Evolutionary conservation across 2,888 invertebrate species (phyloP), one percentile per base, ranked within the genome.

Genomic region (Campoplex nolae): DNA sequence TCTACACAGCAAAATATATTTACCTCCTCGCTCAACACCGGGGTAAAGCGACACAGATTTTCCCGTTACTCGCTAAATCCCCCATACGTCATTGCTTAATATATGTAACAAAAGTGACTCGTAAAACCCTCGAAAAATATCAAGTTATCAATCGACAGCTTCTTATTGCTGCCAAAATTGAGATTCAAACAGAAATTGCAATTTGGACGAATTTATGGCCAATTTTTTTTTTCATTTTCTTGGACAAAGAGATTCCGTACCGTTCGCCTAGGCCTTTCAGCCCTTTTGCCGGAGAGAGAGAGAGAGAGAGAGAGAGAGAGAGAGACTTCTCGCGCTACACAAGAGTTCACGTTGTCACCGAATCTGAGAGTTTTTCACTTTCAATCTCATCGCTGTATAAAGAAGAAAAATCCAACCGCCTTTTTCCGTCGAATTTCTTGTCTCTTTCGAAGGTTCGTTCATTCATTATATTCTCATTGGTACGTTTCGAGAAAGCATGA

Each of bases 241-340:
- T 13, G 56, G 54, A 84, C 84, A 85, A 74, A 70, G 84, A 28
- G 32, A 67, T 62, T 67, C 42, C 18, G 71, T n/a, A 70, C 82
- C 80, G 84, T 83, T 81, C 76, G 73, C 77, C 76, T 56, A 77
- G 79, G 77, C 73, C 81, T 35, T 35, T 58, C 38, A 32, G 16
- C 73, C 65, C 83, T 78, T 73, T 67, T 73, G 6, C 73, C 83
- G 78, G 65, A 83, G 71, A 38, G 23, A 23, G 23, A 23, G 23
- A 23, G 23, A 23, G 65, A 83, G 71, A 38, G 23, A 23, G 23
- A 23, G 23, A 23, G 23, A 23, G 23, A 23, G 23, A 23, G 23
- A 23, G 38, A 23, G 54, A 9, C 42, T 38, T 9, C 65, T 54
- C 80, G 28, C 23, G 48, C 70, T 68, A 76, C 75, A 32, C 75